Base-by-base conservation (phyloP, 2,113 vertebrate species). In the Gila orcuttii region DNA sequence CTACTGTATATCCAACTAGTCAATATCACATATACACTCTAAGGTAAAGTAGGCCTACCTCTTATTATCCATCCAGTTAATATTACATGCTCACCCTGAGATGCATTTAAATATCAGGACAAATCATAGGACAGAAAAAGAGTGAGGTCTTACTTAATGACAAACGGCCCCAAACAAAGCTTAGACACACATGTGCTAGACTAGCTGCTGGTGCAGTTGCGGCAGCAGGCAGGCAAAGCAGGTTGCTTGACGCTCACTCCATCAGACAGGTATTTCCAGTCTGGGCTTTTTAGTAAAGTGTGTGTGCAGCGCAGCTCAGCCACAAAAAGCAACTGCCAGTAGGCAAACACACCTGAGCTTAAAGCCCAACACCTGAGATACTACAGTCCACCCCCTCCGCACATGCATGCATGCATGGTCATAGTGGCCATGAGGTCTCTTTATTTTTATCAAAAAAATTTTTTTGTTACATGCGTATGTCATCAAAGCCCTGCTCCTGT, bases 181-280 rank as follows among this genome's bases (percentile, higher is more conserved):
- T 39, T 68, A 23, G 39, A 76, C 82, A 25, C 75, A 71, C 64
- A 42, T 39, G 23, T 21, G 45, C 50, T 50, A 7, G 62, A 25
- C 71, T 50, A 52, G 33, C 45, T 77, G 33, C 45, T 77, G 36
- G 6, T 33, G 25, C 42, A 84, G 60, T 19, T 79, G 39, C n/a
- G 59, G 74, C 66, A 84, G 80, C 66, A 78, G 73, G 68, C 28
- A 79, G 62, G 76, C 60, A 62, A 64, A 82, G 39, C 79, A 82
- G 79, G 79, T 82, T 23, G 81, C 79, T 68, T 66, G 88, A 81
- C 52, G 73, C 88, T 89, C 31, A 80, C 76, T 83, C 87, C 87
- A 62, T 79, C 86, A 89, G 90, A 92, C 94, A 89, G 93, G 93
- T 93, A 93, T 92, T 92, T 94, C 93, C 93, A 92, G 93, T 93